Conservation (phyloP, 2,113 vertebrate species). For the Indri indri region DNA sequence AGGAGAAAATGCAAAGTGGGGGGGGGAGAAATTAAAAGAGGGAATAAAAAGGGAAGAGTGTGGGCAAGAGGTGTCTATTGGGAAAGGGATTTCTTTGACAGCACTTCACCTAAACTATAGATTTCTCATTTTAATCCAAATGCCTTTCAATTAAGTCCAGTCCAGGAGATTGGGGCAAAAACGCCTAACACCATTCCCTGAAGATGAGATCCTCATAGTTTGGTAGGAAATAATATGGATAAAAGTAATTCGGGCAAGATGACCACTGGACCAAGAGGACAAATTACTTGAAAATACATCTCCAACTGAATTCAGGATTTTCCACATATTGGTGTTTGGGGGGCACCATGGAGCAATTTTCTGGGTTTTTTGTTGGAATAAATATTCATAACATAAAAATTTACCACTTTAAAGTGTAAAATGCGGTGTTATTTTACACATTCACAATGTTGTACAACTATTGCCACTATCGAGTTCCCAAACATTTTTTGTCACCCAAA, state of each 20-base stretch:
- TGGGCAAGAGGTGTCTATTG: background rate
- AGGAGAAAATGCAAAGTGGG: background rate
- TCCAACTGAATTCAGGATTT: background rate
- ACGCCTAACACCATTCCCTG: background rate
- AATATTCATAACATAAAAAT: background rate
- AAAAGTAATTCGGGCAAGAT: background rate
- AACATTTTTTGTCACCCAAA: background rate
- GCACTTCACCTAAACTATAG: background rate
- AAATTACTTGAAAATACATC: background rate
- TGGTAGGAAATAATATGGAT: background rate
- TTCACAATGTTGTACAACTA: background rate
- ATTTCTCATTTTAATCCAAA: background rate
- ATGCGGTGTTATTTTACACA: background rate
- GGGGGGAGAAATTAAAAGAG: background rate
- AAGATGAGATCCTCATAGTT: background rate
- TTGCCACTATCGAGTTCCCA: background rate
- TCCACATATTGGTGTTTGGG: background rate
- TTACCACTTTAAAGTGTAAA: background rate
- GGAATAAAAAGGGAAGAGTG: background rate
- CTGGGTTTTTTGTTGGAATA: background rate
- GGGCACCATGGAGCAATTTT: background rate
- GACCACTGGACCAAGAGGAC: background rate
- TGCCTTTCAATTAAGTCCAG: background rate
- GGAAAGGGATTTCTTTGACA: background rate
- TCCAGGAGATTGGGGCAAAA: background rate